Base-by-base conservation (phyloP, 2,888 invertebrate species). In the Temnothorax ravouxi region DNA sequence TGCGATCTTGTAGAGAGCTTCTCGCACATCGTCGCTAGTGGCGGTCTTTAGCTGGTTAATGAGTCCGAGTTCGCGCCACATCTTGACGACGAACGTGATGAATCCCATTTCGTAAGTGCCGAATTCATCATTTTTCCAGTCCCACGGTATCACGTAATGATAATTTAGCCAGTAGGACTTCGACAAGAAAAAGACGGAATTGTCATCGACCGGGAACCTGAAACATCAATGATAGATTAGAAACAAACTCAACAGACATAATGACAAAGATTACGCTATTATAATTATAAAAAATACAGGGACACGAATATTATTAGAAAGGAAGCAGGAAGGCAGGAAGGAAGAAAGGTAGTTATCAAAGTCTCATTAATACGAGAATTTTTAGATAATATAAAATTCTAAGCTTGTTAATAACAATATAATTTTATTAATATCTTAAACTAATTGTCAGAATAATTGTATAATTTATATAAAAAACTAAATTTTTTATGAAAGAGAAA, bases 101-200 rank as follows among this genome's bases (percentile, higher is more conserved):
- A 96, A 96, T 6, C 97, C 98, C 0, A 95, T 92, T 84, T 96
- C 96, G 91, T 98, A 98, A 64, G 96, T 96, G 3, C 98, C 98
- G 88, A 96, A 98, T 94, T 98, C 98, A 11, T 97, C 97, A n/a
- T 96, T 96, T 92, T 97, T 97, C 95, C 97, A 98, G 92, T 98
- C 98, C 95, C 97, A 96, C 0, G 98, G 97, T 34, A 97, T 94
- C 34, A 97, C 92, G 91, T 98, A 98, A 92, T 98, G 98, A 92
- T 97, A 98, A 86, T 97, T 97, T 0, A 97, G 96, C 98, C 98
- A 98, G 93, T 97, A 97, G n/a, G n/a, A 97, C 93, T n/a, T 97
- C 4, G 96, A 96, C 5, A 98, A 93, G 71, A 98, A 94, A 93
- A 98, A 98, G 11, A 98, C 97, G 86, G 96, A 95, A 93, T 97